Conservation (phyloP, 2,888 invertebrate genomes). For the Parascotia fuliginaria region DNA sequence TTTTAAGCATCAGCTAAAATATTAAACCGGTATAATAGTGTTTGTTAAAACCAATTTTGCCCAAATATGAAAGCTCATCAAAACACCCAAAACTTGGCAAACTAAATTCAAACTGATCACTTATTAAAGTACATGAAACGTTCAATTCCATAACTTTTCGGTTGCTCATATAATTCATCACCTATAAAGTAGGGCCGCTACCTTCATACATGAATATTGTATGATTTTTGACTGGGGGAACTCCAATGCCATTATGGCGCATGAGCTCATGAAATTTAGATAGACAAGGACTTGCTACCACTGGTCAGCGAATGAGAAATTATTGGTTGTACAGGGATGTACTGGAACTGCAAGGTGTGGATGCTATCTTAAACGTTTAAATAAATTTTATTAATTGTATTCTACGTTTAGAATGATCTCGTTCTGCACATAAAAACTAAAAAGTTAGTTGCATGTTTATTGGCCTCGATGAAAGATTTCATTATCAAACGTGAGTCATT, state of each 20-base stretch:
- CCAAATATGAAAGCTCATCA: constrained; percentile 2
- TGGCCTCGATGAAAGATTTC: too few species aligned
- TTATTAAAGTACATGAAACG: constrained; percentile 24
- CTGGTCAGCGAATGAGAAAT: constrained; percentile 32
- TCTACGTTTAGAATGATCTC: too few species aligned
- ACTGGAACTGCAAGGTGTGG: too few species aligned
- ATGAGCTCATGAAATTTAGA: constrained; percentile 55
- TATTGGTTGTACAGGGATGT: constrained; percentile 20
- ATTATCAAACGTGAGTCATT: too few species aligned
- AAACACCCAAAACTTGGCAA: constrained; percentile 3
- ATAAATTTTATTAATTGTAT: too few species aligned
- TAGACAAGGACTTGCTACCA: constrained; percentile 22
- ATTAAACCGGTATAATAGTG: constrained; percentile 1
- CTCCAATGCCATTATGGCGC: constrained; percentile 46
- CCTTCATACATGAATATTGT: constrained; percentile 50
- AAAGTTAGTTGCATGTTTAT: too few species aligned
- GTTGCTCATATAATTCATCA: constrained; percentile 29
- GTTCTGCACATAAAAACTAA: too few species aligned
- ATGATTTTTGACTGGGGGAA: constrained; percentile 51
- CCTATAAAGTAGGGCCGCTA: constrained; percentile 27
- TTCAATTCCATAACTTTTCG: constrained; percentile 34
- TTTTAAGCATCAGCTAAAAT: not conserved
- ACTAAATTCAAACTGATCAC: constrained; percentile 15
- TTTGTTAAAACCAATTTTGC: constrained; percentile 1
- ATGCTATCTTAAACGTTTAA: too few species aligned